Evolutionary conservation across 1,140 invertebrate species (phyloP), one percentile per base, ranked within the genome.

Genomic region (Euschistus heros): DNA sequence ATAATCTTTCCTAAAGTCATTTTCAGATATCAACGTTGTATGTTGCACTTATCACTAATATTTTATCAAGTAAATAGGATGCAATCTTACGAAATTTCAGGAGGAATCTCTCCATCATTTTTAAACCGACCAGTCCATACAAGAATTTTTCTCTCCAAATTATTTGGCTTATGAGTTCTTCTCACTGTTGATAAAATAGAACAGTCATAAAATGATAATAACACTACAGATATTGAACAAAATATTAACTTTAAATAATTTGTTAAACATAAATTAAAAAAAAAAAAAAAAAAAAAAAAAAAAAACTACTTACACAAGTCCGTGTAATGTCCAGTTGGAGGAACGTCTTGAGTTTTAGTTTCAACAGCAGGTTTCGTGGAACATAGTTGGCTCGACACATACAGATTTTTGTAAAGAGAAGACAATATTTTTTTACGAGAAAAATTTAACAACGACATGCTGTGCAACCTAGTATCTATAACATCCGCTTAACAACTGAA

Each of bases 71-170:
- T n/a, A 50, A 50, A 18, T 20, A 6, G n/a, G 22, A 50, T 20
- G 47, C 1, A 50, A 37, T 37, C 59, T 61, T 61, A 61, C 59
- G 30, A 4, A 18, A 61, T 30, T 20, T 14, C 22, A 20, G 3
- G 2, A 37, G 59, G 59, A 10, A 61, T 42, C 17, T 61, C 59
- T 18, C 33, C 59, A 17, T 20, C 13, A 18, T 18, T 37, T 24
- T 61, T 61, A 61, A 37, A 61, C 4, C 26, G 33, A 3, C 59
- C 59, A 44, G 59, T 61, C 59, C 59, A 61, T 4, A 61, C 59
- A 18, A 61, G 26, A 18, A 61, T 33, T 18, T 20, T n/a, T 18
- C 30, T 33, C 33, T 61, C 59, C 6, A 37, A 61, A 42, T 61
- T 61, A 26, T 61, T 37, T 44, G 59, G 59, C 18, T 4, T 20